These are phyloP conservation scores for Apostichopus californicus DNA, from an alignment of 35 echinoderm and acorn worm genomes.

Conservation along the genomic window DNA sequence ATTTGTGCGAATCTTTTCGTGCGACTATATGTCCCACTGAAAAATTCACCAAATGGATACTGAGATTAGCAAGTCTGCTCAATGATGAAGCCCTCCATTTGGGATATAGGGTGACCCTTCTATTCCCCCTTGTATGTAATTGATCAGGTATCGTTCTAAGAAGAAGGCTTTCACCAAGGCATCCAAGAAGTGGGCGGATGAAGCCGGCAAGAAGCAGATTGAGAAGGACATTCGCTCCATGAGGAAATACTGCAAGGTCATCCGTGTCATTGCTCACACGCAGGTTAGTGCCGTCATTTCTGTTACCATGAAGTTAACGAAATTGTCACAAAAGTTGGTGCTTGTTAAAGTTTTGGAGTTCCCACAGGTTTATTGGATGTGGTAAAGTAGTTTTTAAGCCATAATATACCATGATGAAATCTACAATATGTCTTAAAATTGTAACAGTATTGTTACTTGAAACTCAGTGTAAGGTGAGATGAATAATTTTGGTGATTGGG, in stretches of 20 bases:
- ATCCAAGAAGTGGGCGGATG: slow-evolving; percentile 99
- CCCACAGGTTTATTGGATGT: too few species aligned
- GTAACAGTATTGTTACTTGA: too few species aligned
- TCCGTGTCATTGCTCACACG: slow-evolving; percentile 96
- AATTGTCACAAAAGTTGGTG: too few species aligned
- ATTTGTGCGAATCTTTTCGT: background rate
- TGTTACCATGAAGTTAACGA: too few species aligned
- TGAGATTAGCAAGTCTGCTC: background rate
- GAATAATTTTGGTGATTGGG: too few species aligned
- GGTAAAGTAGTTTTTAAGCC: too few species aligned
- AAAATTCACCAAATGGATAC: background rate
- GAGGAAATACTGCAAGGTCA: slow-evolving; percentile 99
- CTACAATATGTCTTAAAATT: too few species aligned
- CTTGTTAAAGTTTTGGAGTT: too few species aligned
- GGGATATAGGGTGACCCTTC: slow-evolving; percentile 17
- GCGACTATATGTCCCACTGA: background rate
- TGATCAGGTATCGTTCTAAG: slow-evolving; percentile 96
- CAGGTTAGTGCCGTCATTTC: slow-evolving; percentile 60
- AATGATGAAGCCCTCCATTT: slow-evolving; percentile 83
- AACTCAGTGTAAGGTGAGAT: too few species aligned
- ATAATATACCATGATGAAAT: too few species aligned
- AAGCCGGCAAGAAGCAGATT: slow-evolving; percentile 84
- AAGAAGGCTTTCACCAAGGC: slow-evolving; percentile 99
- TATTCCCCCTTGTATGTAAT: slow-evolving; percentile 48
- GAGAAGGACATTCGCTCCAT: slow-evolving; percentile 91